Evolutionary conservation across 2,888 invertebrate species (phyloP).

Genomic region (Leptinotarsa haldemani): DNA sequence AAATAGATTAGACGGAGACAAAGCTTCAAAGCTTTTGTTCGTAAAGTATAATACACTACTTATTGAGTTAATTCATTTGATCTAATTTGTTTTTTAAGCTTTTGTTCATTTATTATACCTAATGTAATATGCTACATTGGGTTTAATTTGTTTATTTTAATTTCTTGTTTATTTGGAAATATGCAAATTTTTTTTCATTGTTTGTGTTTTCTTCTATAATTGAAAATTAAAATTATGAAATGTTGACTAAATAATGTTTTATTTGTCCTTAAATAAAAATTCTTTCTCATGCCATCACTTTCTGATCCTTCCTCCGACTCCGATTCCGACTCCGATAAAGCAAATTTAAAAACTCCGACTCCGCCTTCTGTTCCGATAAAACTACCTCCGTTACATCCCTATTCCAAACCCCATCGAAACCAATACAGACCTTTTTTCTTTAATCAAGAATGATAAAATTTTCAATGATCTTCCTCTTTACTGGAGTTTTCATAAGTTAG

Average conservation of each 20-base stretch:
- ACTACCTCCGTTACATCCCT: no score
- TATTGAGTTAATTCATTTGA: neutral
- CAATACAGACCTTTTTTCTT: slow-evolving; percentile 2
- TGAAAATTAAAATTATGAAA: no score
- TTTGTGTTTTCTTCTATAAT: no score
- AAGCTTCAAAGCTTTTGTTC: neutral
- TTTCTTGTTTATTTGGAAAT: neutral
- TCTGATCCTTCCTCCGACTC: no score
- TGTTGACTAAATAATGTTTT: no score
- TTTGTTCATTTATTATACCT: neutral
- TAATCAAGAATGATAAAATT: neutral
- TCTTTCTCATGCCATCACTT: no score
- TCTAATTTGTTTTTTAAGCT: neutral
- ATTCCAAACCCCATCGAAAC: neutral
- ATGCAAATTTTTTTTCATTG: no score
- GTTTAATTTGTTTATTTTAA: neutral
- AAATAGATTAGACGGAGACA: neutral
- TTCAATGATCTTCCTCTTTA: neutral
- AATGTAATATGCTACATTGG: neutral
- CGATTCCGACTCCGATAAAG: no score
- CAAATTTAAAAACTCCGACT: no score
- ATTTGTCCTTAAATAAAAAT: no score
- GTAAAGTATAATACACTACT: neutral
- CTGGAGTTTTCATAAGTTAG: slow-evolving; percentile 4
- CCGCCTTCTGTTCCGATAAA: no score